Base-by-base conservation (phyloP, 2,888 invertebrate genomes). In the Julus scandinavius region DNA sequence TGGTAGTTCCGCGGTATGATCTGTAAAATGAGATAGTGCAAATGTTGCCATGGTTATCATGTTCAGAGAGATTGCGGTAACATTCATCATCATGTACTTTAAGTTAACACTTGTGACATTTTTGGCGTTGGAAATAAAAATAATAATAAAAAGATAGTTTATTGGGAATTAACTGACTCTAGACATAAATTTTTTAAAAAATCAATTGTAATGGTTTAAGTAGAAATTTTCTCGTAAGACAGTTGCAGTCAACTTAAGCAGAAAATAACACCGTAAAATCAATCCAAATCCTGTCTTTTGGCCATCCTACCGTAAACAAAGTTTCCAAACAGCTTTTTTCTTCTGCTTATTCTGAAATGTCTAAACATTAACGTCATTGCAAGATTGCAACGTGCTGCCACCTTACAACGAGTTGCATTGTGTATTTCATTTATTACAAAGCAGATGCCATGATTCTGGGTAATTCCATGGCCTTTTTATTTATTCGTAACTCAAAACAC, bases 381-480 rank as follows among this genome's bases (percentile, higher is more conserved):
- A 2, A 13, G 13, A 11, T 11, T n/a, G 63, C n/a, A 80, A 13
- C 38, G 80, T 38, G 80, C 80, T 38, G 38, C 80, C 38, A 29
- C 80, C 38, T 80, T 13, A 80, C 80, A 80, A 80, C 29, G 80
- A 38, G 1, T 38, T 4, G 80, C 20, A 13, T 80, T 80, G 72
- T 80, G 72, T 85, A 20, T 20, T 29, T 11, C 50, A 49, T 85
- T 85, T 29, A 40, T 72, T 72, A 38, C 80, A 38, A 38, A 80
- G 38, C 80, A 80, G 80, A 80, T 80, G 80, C 80, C 80, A 80
- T 38, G 11, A 80, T 80, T 80, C 20, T 20, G 38, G 80, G 6
- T 38, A 80, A 80, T 80, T 80, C 29, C 80, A 80, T 15, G 80
- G 80, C 29, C 80, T 80, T 38, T 80, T 80, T 80, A 20, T 9